phyloP scores from a whole-genome alignment of 2,888 invertebrate species.

The Rotaria magnacalcarata region DNA sequence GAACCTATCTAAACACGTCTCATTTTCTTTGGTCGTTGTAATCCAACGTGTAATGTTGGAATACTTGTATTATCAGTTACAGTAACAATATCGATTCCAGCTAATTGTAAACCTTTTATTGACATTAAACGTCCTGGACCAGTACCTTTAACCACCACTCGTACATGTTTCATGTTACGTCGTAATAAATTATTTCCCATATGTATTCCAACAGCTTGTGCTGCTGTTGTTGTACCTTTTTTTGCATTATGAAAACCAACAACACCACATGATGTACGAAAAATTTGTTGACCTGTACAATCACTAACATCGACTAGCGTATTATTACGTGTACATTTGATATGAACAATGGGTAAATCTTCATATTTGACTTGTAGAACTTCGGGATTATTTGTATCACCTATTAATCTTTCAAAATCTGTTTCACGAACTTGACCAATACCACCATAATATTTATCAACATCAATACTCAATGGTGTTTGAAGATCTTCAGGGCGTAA shows the following conservation, averaged over 20 bases:
- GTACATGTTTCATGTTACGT: conserved; percentile 20
- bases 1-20: neutral
- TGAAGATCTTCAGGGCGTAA: conserved; percentile 21
- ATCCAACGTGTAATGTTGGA: neutral
- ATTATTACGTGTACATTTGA: conserved; percentile 35
- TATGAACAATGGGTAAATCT: conserved; percentile 33
- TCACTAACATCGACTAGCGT: neutral
- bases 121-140: conserved; percentile 32
- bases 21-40: conserved; percentile 29
- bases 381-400: neutral
- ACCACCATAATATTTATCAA: conserved; percentile 35
- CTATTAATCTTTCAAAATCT: conserved; percentile 15
- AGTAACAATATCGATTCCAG: conserved; percentile 12
- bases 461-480: conserved; percentile 15
- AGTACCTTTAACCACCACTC: conserved; percentile 30
- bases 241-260: conserved; percentile 37
- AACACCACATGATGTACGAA: conserved; percentile 17
- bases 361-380: conserved; percentile 17
- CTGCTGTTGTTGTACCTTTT: conserved; percentile 38
- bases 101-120: conserved; percentile 9
- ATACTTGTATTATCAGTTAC: conserved; percentile 36
- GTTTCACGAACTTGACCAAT: conserved; percentile 25
- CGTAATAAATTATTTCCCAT: conserved; percentile 12
- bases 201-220: conserved; percentile 25
- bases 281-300: neutral